phyloP scores from a whole-genome alignment of 2,113 vertebrate species.

The Eonycteris spelaea region DNA sequence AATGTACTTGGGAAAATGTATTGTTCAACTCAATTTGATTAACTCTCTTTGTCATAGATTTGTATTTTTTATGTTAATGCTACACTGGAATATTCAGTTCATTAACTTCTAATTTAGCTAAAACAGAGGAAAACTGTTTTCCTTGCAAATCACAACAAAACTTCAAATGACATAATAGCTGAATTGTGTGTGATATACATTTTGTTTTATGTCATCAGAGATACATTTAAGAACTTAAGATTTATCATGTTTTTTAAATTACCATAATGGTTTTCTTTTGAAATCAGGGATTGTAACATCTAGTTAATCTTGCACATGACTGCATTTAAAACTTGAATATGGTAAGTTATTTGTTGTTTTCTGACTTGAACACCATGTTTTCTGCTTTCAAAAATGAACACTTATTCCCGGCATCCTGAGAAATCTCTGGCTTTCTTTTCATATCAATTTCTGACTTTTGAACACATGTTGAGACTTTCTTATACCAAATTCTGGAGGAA shows the following conservation, averaged over 20 bases:
- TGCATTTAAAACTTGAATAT: not conserved
- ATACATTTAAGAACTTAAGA: not conserved
- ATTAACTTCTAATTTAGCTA: slow-evolving; percentile 62
- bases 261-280: not conserved
- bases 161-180: slow-evolving; percentile 42
- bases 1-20: slow-evolving; percentile 45
- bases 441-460: not conserved
- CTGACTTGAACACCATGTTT: not conserved
- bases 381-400: not conserved
- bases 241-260: not conserved
- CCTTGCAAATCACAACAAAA: slow-evolving; percentile 41
- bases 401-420: not conserved
- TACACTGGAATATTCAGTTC: slow-evolving; percentile 51
- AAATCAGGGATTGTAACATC: not conserved
- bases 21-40: slow-evolving; percentile 27
- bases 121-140: slow-evolving; percentile 56
- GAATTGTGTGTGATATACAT: not conserved
- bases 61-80: slow-evolving; percentile 63
- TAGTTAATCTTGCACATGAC: not conserved
- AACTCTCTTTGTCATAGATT: slow-evolving; percentile 40
- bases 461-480: not conserved
- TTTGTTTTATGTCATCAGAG: slow-evolving; percentile 11
- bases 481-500: not conserved
- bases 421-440: not conserved
- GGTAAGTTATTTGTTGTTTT: not conserved